Evolutionary conservation across 1,140 invertebrate genomes (phyloP).

Genomic region (Gryllus bimaculatus): DNA sequence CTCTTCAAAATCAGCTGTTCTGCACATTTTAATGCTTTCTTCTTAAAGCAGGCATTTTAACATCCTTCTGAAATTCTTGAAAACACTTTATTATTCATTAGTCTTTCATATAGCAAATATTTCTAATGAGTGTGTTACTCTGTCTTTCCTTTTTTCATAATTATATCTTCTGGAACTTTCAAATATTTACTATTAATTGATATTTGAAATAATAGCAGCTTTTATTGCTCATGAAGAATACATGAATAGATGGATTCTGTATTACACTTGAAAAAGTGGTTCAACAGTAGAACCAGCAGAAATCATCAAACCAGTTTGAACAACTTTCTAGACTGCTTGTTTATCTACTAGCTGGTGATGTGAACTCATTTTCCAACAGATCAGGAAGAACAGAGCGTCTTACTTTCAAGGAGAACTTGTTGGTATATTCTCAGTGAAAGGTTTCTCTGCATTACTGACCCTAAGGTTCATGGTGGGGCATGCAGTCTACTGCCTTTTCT

Average conservation of each 20-base stretch:
- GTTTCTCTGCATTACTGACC: not conserved
- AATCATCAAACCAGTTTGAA: not conserved
- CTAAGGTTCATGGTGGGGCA: not conserved
- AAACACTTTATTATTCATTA: too few relatives aligned
- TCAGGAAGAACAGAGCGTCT: not conserved
- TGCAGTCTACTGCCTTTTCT: not conserved
- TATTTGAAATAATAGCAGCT: too few relatives aligned
- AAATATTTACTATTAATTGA: too few relatives aligned
- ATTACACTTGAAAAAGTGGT: too few relatives aligned
- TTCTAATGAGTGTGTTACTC: too few relatives aligned
- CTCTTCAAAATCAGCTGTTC: not conserved
- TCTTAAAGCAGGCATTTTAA: too few relatives aligned
- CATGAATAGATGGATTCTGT: too few relatives aligned
- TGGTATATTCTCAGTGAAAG: not conserved
- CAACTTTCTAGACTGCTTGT: not conserved
- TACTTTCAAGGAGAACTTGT: not conserved
- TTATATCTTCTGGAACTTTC: too few relatives aligned
- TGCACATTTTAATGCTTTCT: not conserved
- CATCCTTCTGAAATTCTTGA: too few relatives aligned
- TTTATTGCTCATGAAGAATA: too few relatives aligned
- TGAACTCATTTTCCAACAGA: not conserved
- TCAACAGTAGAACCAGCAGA: not conserved
- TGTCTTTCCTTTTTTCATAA: too few relatives aligned
- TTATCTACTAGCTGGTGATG: not conserved
- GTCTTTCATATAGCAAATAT: too few relatives aligned